phyloP scores from a whole-genome alignment of 2,888 invertebrate species.

The Cephus rjabovi region DNA sequence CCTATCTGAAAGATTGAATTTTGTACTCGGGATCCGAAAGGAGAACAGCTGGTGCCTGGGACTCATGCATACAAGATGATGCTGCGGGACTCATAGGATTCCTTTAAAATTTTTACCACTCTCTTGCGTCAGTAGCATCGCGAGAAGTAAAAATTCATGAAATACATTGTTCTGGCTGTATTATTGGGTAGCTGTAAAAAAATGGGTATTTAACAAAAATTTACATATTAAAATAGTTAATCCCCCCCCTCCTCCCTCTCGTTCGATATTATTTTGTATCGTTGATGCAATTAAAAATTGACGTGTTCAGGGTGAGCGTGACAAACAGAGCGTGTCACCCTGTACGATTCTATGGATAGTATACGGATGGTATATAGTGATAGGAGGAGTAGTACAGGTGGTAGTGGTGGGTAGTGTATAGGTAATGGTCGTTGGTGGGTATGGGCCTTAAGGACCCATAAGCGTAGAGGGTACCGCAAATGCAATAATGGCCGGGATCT shows the following conservation, averaged over 20 bases:
- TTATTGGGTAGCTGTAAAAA: not conserved
- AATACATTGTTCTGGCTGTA: not conserved
- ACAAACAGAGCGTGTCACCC: conserved; percentile 22
- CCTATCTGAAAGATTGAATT: too few relatives aligned
- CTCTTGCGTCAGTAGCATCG: not conserved
- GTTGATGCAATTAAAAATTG: not conserved
- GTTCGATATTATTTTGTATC: not conserved
- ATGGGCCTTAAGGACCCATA: not conserved
- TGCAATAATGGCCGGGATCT: conserved; percentile 15
- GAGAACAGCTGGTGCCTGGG: not conserved
- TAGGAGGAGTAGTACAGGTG: not conserved
- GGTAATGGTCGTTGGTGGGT: not conserved
- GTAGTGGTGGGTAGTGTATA: too few relatives aligned
- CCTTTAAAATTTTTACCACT: not conserved
- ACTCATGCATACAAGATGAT: not conserved
- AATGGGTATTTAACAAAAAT: not conserved
- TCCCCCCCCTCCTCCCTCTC: not conserved
- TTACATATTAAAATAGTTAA: not conserved
- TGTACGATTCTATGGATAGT: not conserved
- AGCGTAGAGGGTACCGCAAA: not conserved
- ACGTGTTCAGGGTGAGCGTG: conserved; percentile 14
- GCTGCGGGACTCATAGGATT: not conserved
- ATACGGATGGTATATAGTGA: not conserved
- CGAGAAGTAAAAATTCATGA: not conserved
- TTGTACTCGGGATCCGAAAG: not conserved